Base-by-base conservation (phyloP, 2,797 vertebrate species). In the Lithobates sylvaticus region DNA sequence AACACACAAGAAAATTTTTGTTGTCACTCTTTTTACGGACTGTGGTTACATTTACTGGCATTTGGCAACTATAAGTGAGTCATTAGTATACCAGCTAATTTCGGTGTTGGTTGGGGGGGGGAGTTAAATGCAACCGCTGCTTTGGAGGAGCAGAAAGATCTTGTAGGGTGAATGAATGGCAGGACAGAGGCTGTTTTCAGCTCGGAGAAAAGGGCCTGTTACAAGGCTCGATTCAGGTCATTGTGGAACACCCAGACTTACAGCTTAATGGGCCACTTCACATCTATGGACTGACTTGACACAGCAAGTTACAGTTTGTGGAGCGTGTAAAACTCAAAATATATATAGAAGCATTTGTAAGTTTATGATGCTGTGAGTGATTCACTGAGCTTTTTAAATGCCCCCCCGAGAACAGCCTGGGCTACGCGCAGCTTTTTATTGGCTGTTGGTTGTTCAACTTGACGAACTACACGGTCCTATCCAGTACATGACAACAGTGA, bases 241-340 rank as follows among this genome's bases (percentile, higher is more conserved):
- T 87, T 87, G 83, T 87, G 76, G 65, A 83, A 68, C 81, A 78
- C 85, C 78, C 85, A 73, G 81, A 72, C 85, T 78, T 83, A 79
- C 75, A 78, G 79, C 71, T 87, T 87, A 87, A 87, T 87, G 81
- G 85, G 76, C 76, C 86, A 84, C 86, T 87, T 87, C 76, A 79
- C 86, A 69, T 87, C 86, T 87, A 87, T 69, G 86, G 86, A 74
- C 36, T 83, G 75, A 83, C 70, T 75, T 84, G 76, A 87, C 81
- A 87, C 81, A 87, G 81, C 65, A 44, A 78, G 70, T 84, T 87
- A 84, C 77, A 84, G 75, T 79, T 75, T 84, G 76, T 73, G 72
- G 70, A 84, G 81, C 81, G 26, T 84, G 86, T 84, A 87, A 87
- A 83, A 84, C 42, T 69, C 67, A 68, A 58, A 26, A 71, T 84